Evolutionary conservation across 2,888 invertebrate genomes (phyloP).

Genomic region (Sylvicola cinctus): DNA sequence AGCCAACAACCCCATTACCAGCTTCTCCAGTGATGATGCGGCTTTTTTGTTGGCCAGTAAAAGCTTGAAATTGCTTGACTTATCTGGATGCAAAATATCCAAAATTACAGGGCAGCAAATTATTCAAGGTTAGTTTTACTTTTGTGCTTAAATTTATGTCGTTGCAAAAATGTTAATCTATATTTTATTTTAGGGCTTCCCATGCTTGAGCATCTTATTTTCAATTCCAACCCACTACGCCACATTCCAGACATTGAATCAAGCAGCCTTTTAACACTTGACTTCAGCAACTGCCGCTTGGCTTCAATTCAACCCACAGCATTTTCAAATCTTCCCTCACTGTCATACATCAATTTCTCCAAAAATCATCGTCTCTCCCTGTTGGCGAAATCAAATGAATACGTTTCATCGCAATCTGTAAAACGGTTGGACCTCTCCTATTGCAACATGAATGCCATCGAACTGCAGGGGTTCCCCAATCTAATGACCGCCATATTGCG

Average conservation of each 20-base stretch:
- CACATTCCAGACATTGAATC: constrained; percentile 29
- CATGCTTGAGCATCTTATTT: constrained; percentile 30
- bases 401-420: constrained; percentile 30
- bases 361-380: constrained; percentile 35
- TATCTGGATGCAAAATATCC: constrained; percentile 39
- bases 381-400: constrained; percentile 14
- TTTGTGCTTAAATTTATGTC: neutral
- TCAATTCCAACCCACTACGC: constrained; percentile 31
- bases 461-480: constrained; percentile 37
- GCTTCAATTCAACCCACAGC: constrained; percentile 29
- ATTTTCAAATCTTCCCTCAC: constrained; percentile 32
- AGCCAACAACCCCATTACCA: constrained; percentile 37
- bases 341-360: constrained; percentile 37
- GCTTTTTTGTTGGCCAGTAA: constrained; percentile 33
- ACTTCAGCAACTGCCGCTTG: constrained; percentile 35
- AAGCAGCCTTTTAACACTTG: constrained; percentile 29
- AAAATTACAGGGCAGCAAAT: constrained; percentile 25
- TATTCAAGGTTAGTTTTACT: constrained; percentile 1
- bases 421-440: constrained; percentile 35
- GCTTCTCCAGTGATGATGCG: constrained; percentile 29
- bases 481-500: constrained; percentile 35
- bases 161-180: constrained; percentile 9
- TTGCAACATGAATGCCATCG: constrained; percentile 37
- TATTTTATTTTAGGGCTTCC: constrained; percentile 30
- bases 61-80: constrained; percentile 34